Evolutionary conservation across 1,140 invertebrate genomes (phyloP), one percentile per base, ranked within the genome.

Genomic region (Megalopta genalis): DNA sequence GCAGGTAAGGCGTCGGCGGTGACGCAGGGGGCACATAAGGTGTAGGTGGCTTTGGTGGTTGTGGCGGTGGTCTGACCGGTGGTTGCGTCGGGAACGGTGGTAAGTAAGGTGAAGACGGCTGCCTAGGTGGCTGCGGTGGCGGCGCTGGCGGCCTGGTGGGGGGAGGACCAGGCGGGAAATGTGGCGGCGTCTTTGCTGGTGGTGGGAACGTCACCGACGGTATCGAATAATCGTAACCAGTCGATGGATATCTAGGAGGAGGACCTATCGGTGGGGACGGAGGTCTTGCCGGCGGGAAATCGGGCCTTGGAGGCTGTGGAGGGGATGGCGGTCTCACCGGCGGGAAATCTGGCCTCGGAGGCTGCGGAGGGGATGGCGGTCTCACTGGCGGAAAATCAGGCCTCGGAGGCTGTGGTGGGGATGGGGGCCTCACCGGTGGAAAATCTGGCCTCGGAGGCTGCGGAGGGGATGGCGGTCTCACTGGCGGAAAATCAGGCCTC

Each of bases 231-330:
- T n/a, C 21, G 54, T 57, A 57, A n/a, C 54, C 54, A n/a, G 54
- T 7, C 8, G n/a, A n/a, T 57, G 54, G 21, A 9, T 6, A 5
- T n/a, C 21, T 57, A 10, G 54, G n/a, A 8, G 52, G 18, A n/a
- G 18, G n/a, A n/a, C n/a, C n/a, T n/a, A 54, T 21, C 18, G 18
- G 52, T 7, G 52, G 52, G 3, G 62, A 2, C 32, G 80, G 65
- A 14, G n/a, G 42, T 5, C 71, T 73, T n/a, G 27, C 62, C 5
- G 82, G 60, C 25, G 5, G 84, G n/a, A 42, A 42, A 7, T 71
- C 66, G 6, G 72, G 64, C 52, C 1, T 59, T 1, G 52, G 18
- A 6, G 8, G 23, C 54, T 8, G 46, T 12, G 46, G 32, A 32
- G 32, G 32, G 4, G 16, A 14, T 49, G 46, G 46, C 1, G 46